phyloP scores from a whole-genome alignment of 2,113 vertebrate genomes.

The Etheostoma spectabile region DNA sequence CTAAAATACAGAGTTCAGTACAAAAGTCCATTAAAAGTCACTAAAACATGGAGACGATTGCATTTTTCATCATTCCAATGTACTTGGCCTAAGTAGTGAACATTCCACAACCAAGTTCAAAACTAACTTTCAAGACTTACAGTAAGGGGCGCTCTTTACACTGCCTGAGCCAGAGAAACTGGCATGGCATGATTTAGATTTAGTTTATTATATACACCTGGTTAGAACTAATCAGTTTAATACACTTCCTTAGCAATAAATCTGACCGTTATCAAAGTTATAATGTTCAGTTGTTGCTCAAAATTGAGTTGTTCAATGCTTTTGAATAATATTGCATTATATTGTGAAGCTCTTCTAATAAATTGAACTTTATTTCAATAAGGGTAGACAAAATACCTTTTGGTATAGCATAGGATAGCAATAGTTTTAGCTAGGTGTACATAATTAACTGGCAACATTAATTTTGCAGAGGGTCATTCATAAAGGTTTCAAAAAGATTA shows the following conservation, averaged over 20 bases:
- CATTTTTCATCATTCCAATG: background rate
- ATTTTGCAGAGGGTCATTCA: constrained; percentile 3
- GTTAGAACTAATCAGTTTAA: background rate
- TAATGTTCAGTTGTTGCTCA: background rate
- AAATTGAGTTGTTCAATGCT: too few relatives aligned
- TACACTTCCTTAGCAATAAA: background rate
- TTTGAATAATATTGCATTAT: background rate
- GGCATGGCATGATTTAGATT: background rate
- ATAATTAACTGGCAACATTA: background rate
- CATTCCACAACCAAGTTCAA: background rate
- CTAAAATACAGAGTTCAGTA: background rate
- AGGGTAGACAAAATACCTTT: background rate
- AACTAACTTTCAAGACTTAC: background rate
- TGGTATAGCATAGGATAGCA: background rate
- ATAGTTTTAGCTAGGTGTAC: background rate
- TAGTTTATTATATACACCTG: background rate
- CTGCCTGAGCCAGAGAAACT: background rate
- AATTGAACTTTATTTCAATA: background rate
- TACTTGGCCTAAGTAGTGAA: background rate
- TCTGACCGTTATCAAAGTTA: background rate
- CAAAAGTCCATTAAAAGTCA: background rate
- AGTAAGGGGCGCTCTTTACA: background rate
- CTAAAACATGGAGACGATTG: background rate
- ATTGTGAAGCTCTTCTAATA: background rate
- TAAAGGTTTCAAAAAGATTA: constrained; percentile 6